phyloP scores from a whole-genome alignment of 2,113 vertebrate species.

The Microtus pennsylvanicus region DNA sequence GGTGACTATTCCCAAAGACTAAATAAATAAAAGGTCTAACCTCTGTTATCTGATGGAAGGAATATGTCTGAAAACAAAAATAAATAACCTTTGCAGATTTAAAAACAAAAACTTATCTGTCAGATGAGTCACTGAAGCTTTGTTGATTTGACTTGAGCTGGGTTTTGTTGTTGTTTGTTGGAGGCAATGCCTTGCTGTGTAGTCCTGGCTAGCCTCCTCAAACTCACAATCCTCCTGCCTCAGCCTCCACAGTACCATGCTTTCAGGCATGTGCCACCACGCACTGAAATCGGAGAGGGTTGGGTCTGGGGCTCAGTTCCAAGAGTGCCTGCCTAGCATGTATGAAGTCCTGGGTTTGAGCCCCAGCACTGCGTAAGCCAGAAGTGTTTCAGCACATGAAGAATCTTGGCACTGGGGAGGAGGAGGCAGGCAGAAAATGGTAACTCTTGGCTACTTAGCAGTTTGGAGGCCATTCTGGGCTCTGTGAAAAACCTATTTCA shows the following conservation, averaged over 20 bases:
- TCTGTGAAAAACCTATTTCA: not conserved
- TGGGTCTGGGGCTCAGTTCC: not conserved
- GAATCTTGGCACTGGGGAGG: not conserved
- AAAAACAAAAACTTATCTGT: not conserved
- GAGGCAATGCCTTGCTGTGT: not conserved
- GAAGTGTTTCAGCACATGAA: not conserved
- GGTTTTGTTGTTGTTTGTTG: not conserved
- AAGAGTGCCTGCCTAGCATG: too few relatives aligned
- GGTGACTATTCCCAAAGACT: not conserved
- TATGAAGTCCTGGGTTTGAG: not conserved
- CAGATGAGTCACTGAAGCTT: not conserved
- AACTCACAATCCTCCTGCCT: not conserved
- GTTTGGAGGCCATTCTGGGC: not conserved
- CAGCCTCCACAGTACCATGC: not conserved
- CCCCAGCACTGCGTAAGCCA: not conserved
- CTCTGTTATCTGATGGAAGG: not conserved
- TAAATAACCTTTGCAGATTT: not conserved
- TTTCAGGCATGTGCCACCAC: not conserved
- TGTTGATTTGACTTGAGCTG: not conserved
- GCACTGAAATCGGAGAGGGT: too few relatives aligned
- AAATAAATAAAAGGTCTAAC: conserved; percentile 27
- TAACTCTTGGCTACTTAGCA: not conserved
- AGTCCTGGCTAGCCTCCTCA: too few relatives aligned
- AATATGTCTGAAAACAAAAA: not conserved
- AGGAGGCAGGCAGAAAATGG: not conserved